Conservation (phyloP, 2,113 vertebrate genomes). For the Hydrolagus affinis region DNA sequence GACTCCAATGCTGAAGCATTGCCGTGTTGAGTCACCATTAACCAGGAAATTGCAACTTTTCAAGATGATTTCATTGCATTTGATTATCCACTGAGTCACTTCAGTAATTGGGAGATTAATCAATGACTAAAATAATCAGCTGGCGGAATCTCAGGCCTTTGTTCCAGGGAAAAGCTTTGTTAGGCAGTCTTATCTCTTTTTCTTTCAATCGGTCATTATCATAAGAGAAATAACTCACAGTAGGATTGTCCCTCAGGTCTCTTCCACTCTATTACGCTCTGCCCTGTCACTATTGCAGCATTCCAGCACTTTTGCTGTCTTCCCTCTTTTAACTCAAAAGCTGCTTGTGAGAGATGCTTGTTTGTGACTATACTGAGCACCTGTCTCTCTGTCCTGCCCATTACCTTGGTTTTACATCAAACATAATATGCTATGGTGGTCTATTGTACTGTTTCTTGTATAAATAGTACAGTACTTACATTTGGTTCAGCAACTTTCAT, state of each 20-base stretch:
- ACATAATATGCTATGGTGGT: background rate
- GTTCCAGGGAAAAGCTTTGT: background rate
- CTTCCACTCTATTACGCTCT: background rate
- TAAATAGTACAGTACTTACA: too few species aligned
- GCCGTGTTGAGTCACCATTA: background rate
- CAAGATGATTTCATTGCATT: background rate
- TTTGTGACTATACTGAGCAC: background rate
- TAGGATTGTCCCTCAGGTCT: background rate
- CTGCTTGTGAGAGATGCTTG: background rate
- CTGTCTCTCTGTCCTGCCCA: too few species aligned
- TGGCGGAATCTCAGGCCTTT: background rate
- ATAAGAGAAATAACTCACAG: background rate
- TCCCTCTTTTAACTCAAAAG: background rate
- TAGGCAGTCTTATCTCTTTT: background rate
- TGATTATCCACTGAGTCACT: background rate
- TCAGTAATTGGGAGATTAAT: constrained; percentile 4
- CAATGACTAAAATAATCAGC: background rate
- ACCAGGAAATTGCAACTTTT: background rate
- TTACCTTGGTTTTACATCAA: too few species aligned
- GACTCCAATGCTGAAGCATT: background rate
- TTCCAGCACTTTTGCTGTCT: background rate
- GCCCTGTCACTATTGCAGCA: background rate
- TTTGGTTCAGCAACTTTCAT: too few species aligned
- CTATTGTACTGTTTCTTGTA: background rate
- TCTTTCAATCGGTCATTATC: background rate